phyloP scores from a whole-genome alignment of 2,888 invertebrate genomes.

The Stenodera caucasica region DNA sequence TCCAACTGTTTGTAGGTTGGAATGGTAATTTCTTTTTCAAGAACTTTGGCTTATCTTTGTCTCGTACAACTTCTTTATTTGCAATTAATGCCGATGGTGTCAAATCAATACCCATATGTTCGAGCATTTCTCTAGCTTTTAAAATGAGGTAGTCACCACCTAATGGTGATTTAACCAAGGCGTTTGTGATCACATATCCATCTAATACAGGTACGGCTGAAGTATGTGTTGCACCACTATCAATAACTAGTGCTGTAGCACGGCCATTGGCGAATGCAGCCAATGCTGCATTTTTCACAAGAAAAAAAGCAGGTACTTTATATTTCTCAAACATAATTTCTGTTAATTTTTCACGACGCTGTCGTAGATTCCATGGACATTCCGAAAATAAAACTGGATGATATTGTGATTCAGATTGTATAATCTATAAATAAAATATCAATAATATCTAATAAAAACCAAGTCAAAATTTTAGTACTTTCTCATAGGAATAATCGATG shows the following conservation, averaged over 20 bases:
- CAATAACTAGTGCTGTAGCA: conserved; percentile 85
- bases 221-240: conserved; percentile 97
- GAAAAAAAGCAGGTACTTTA: conserved; percentile 96
- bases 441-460: not conserved
- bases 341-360: conserved; percentile 91
- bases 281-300: conserved; percentile 96
- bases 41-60: conserved; percentile 86
- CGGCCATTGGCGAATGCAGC: conserved; percentile 97
- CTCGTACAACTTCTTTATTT: conserved; percentile 87
- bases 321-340: conserved; percentile 99
- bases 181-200: conserved; percentile 93
- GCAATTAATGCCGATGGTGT: conserved; percentile 64
- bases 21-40: conserved; percentile 75
- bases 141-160: conserved; percentile 94
- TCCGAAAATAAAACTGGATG: conserved; percentile 98
- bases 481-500: conserved; percentile 90
- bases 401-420: conserved; percentile 91
- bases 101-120: conserved; percentile 61
- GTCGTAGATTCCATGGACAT: conserved; percentile 93
- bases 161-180: conserved; percentile 92
- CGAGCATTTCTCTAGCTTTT: conserved; percentile 65
- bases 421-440: conserved; percentile 60
- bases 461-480: conserved; percentile 56
- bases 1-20: conserved; percentile 87
- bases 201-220: conserved; percentile 93